Percentiles rank a stretch among this genome's conserved stretches.
Conservation (phyloP, 2,113 vertebrate genomes). For the Toxotes jaculatrix region DNA sequence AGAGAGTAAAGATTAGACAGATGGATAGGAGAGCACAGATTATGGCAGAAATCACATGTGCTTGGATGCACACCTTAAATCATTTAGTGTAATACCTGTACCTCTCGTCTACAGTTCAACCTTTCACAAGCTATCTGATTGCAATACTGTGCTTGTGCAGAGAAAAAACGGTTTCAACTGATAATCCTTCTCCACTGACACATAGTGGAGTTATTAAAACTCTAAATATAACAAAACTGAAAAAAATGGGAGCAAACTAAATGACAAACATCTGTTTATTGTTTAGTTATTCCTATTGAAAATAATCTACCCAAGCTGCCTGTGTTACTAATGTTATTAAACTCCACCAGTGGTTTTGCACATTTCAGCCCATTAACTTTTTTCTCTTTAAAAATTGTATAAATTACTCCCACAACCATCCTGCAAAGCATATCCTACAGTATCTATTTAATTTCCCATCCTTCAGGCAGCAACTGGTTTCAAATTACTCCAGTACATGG, state of each 20-base stretch:
- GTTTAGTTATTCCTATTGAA: fast-evolving
- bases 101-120: background rate
- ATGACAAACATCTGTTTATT: background rate
- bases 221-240: background rate
- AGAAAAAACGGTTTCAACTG: background rate
- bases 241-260: background rate
- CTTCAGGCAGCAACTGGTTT: background rate
- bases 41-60: background rate
- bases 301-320: background rate
- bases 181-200: background rate
- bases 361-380: constrained; percentile 8
- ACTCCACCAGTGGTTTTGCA: background rate
- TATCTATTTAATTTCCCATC: constrained; percentile 3
- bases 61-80: background rate
- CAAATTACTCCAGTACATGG: no score
- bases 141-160: background rate
- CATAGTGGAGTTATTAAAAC: background rate
- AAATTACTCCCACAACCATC: background rate
- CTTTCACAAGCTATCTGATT: background rate
- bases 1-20: background rate
- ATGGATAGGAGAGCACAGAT: background rate
- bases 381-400: background rate
- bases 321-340: background rate
- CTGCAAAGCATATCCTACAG: background rate
- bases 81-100: background rate